A percentile compares a stretch with the other conserved stretches of the same genome.
These are phyloP conservation scores for Cephus runcator DNA, from an alignment of 2,888 invertebrate species.

Conservation along the genomic window DNA sequence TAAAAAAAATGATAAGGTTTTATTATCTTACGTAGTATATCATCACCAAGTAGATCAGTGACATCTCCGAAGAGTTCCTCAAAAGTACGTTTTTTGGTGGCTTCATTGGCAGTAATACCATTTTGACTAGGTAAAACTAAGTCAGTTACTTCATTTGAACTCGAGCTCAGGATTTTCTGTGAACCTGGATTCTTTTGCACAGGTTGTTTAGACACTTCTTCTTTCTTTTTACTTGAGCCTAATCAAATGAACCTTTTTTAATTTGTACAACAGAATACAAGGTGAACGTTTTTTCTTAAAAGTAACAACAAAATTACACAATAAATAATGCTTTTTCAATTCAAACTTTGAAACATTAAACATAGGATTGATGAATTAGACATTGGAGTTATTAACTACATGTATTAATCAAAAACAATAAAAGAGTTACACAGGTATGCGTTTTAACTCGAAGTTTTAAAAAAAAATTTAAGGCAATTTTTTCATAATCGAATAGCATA, in stretches of 20 bases:
- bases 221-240: background rate
- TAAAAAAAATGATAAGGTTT: background rate
- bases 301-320: background rate
- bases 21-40: slow-evolving; percentile 8
- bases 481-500: background rate
- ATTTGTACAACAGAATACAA: background rate
- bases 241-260: background rate
- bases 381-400: too few relatives aligned
- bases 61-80: slow-evolving; percentile 72
- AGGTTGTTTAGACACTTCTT: background rate
- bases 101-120: slow-evolving; percentile 8
- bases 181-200: background rate
- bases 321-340: background rate
- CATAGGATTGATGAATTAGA: too few relatives aligned
- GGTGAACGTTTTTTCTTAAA: background rate
- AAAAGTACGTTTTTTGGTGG: slow-evolving; percentile 68
- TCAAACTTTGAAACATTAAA: background rate
- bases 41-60: slow-evolving; percentile 29
- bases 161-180: background rate
- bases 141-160: background rate
- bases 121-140: background rate
- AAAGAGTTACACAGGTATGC: too few relatives aligned
- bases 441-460: too few relatives aligned
- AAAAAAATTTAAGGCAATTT: background rate
- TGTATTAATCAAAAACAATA: too few relatives aligned